A percentile compares a stretch with the other conserved stretches of the same genome.
These are phyloP conservation scores for Zenarchopterus dispar DNA, from an alignment of 2,797 vertebrate genomes.

Conservation along the genomic window DNA sequence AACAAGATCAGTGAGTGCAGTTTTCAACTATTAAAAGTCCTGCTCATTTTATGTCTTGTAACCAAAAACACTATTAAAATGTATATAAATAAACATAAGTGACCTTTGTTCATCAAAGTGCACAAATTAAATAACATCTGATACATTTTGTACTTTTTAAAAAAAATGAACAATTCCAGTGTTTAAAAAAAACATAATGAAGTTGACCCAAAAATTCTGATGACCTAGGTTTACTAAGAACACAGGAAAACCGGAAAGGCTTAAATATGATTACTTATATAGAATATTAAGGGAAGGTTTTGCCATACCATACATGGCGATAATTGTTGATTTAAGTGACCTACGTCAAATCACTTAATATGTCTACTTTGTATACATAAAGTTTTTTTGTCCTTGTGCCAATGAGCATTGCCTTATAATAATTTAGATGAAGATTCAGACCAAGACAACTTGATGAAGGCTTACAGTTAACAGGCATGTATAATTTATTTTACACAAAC, in stretches of 20 bases:
- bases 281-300: background rate
- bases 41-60: too few relatives aligned
- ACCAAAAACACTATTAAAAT: too few relatives aligned
- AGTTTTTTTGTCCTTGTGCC: background rate
- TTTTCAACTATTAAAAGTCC: background rate
- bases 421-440: background rate
- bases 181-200: background rate
- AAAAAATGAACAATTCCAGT: too few relatives aligned
- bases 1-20: background rate
- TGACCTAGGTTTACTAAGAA: too few relatives aligned
- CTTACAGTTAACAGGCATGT: conserved; percentile 6
- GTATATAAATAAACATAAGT: too few relatives aligned
- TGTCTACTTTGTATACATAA: background rate
- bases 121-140: too few relatives aligned
- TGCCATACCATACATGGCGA: background rate
- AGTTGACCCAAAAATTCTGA: background rate
- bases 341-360: background rate
- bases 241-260: background rate
- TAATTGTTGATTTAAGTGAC: background rate
- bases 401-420: background rate
- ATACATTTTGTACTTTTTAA: too few relatives aligned
- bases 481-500: conserved; percentile 14
- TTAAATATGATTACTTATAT: background rate
- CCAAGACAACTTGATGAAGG: background rate
- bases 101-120: too few relatives aligned